Evolutionary conservation across 2,797 vertebrate species (phyloP).

Genomic region (Pseudochaenichthys georgianus): DNA sequence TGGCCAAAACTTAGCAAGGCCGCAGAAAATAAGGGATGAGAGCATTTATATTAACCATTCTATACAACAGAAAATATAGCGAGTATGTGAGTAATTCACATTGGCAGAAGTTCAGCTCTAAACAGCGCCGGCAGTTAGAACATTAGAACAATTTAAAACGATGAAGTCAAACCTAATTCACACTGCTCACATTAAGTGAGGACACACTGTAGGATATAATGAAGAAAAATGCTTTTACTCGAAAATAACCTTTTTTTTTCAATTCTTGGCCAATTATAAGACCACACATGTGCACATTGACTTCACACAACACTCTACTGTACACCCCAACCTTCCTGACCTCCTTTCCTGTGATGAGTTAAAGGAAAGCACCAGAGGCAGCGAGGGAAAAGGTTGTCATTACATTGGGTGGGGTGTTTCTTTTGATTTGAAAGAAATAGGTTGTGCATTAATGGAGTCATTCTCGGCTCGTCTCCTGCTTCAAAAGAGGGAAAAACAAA

Average conservation of each 20-base stretch:
- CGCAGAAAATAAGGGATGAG: neutral
- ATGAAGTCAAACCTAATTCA: too few species aligned
- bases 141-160: too few species aligned
- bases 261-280: too few species aligned
- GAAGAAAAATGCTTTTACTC: too few species aligned
- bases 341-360: conserved; percentile 64
- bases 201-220: too few species aligned
- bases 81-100: neutral
- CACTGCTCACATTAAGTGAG: too few species aligned
- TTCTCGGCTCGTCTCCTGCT: conserved; percentile 67
- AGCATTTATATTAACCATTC: neutral
- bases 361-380: conserved; percentile 69
- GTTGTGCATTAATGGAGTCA: conserved; percentile 79
- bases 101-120: neutral
- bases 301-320: conserved; percentile 33
- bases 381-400: conserved; percentile 57
- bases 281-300: conserved; percentile 32
- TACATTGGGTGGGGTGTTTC: conserved; percentile 65
- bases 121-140: too few species aligned
- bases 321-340: conserved; percentile 54
- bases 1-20: conserved; percentile 3
- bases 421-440: conserved; percentile 80
- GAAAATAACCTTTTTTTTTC: too few species aligned
- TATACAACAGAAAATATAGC: neutral
- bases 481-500: conserved; percentile 71